Evolutionary conservation across 2,888 invertebrate genomes (phyloP).

Genomic region (Rotaria macrura): DNA sequence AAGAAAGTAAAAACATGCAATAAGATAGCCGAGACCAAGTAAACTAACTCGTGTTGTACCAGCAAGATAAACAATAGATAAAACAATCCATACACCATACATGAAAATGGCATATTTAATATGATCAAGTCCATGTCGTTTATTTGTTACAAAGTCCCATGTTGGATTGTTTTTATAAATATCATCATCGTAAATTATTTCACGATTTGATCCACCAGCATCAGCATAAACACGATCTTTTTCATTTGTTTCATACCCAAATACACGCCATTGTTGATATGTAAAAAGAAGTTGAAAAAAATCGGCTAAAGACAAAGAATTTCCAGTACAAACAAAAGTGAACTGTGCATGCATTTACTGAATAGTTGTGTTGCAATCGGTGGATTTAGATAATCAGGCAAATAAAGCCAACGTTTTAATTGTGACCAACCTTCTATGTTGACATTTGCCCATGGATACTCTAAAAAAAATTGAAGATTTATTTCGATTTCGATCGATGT

Average conservation of each 20-base stretch:
- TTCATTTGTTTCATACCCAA: constrained; percentile 63
- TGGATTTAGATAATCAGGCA: constrained; percentile 66
- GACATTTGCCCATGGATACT: constrained; percentile 61
- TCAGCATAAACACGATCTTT: constrained; percentile 39
- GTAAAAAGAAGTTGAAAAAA: constrained; percentile 74
- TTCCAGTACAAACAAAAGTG: too few relatives aligned
- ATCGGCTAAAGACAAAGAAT: constrained; percentile 58
- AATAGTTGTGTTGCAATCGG: constrained; percentile 70
- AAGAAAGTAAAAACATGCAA: constrained; percentile 85
- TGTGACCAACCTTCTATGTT: not conserved
- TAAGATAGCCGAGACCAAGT: constrained; percentile 85
- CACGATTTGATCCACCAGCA: constrained; percentile 53
- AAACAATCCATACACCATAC: constrained; percentile 85
- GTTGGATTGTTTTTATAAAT: constrained; percentile 36
- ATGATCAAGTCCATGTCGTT: constrained; percentile 71
- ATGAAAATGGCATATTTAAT: constrained; percentile 73
- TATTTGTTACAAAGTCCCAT: constrained; percentile 25
- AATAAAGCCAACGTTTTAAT: constrained; percentile 63
- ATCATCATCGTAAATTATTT: constrained; percentile 44
- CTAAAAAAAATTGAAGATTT: constrained; percentile 47
- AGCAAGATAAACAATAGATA: constrained; percentile 76
- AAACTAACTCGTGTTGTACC: constrained; percentile 59
- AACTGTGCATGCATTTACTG: too few relatives aligned
- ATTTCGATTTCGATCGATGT: too few relatives aligned
- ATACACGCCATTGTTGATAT: constrained; percentile 73